phyloP scores from a whole-genome alignment of 2,888 invertebrate genomes.

The Ctena decussata region DNA sequence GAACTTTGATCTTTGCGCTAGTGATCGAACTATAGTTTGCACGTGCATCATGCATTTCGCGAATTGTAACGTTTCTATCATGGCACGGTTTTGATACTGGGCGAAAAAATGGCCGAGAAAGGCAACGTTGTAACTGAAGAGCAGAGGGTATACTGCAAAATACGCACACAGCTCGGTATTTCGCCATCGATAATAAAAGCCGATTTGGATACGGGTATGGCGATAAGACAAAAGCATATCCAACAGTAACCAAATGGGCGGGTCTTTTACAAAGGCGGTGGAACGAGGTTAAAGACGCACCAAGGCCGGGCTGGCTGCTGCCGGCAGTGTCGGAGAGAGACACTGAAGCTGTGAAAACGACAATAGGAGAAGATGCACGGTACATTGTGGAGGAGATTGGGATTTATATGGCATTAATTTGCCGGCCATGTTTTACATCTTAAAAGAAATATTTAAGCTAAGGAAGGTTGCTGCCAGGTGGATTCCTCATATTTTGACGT shows the following conservation, averaged over 20 bases:
- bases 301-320: background rate
- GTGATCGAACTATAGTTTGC: background rate
- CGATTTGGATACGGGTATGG: background rate
- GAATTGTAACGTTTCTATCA: background rate
- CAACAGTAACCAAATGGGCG: background rate
- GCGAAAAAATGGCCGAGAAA: constrained; percentile 1
- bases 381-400: background rate
- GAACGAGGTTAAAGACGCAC: background rate
- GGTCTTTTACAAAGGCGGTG: background rate
- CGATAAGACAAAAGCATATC: background rate
- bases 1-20: background rate
- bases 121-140: background rate
- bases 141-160: constrained; percentile 12
- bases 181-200: background rate
- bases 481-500: background rate
- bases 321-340: background rate
- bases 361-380: background rate
- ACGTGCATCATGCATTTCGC: background rate
- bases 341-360: background rate
- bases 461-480: background rate
- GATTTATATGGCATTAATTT: background rate
- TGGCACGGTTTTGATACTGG: background rate
- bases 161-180: background rate
- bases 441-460: background rate
- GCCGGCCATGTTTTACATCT: background rate